phyloP scores from a whole-genome alignment of 2,797 vertebrate species.

The Parauchenoglanis ngamensis region DNA sequence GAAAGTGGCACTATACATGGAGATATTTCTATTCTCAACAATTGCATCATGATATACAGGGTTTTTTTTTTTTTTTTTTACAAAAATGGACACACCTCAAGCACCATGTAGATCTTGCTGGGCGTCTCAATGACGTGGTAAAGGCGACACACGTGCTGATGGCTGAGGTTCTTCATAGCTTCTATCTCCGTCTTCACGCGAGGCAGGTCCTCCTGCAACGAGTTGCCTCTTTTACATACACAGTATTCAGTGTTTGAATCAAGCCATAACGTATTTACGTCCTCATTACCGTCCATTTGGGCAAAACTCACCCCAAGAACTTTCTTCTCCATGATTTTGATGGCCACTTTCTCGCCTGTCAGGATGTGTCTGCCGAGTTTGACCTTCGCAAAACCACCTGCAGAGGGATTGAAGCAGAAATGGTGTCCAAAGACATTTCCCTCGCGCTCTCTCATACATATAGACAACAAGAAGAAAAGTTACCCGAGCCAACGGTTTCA shows the following conservation, averaged over 20 bases:
- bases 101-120: constrained; percentile 90
- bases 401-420: neutral
- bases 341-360: constrained; percentile 91
- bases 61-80: too few species aligned
- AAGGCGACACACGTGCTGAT: constrained; percentile 90
- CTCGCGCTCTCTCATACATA: neutral
- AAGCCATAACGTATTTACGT: too few species aligned
- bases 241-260: too few species aligned
- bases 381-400: constrained; percentile 97
- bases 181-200: constrained; percentile 91
- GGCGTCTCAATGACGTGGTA: constrained; percentile 93
- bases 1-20: neutral
- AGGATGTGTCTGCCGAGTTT: constrained; percentile 87
- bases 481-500: constrained; percentile 92
- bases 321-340: constrained; percentile 96
- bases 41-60: neutral
- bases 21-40: neutral
- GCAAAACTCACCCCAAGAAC: constrained; percentile 83
- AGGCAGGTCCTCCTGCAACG: constrained; percentile 85
- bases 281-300: neutral
- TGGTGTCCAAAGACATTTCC: neutral
- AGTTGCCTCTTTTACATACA: neutral
- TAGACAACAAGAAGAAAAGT: neutral
- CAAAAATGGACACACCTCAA: constrained; percentile 80
- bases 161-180: constrained; percentile 91